Base-by-base conservation (phyloP, 2,113 vertebrate genomes). In the Cathartes aura region DNA sequence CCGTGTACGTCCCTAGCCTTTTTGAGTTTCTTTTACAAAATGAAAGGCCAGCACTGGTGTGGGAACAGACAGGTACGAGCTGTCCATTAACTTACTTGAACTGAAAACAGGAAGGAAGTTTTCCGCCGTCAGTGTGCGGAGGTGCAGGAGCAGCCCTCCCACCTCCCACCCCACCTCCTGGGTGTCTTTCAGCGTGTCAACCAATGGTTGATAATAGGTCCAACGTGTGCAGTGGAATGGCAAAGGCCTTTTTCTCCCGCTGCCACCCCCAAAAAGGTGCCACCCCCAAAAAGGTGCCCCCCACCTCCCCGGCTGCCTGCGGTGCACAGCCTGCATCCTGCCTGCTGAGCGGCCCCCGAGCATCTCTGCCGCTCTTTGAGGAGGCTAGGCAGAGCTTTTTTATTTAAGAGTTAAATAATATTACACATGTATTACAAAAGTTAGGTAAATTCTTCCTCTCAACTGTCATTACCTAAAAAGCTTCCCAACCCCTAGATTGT, bases 371-470 rank as follows among this genome's bases (percentile, higher is more conserved):
- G 1, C 80, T 81, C 42, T 4, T 19, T 8, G 0, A 63, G 79
- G 52, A 92, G 59, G 62, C 27, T 1, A 2, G 22, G 87, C n/a
- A 76, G 59, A 89, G 47, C 66, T 38, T 52, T 90, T 64, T 36
- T 73, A 59, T 80, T 87, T 72, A 79, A 87, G 90, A 96, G 72
- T 96, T 91, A 96, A 97, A 93, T 82, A 90, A 95, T 64, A 81
- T 60, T 78, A 45, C 93, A 93, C 56, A 5, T 76, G 24, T 66
- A 89, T 96, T 94, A 82, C 53, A 81, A 93, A 98, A 98, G 90
- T 97, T 97, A 94, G 97, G 96, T 95, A 97, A 96, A 96, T 97
- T 97, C 89, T 94, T 84, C 91, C 64, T 96, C 94, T 96, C 93
- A 78, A 7, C 88, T 88, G 92, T 96, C 97, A 97, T 95, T 97